Base-by-base conservation (phyloP, 1,140 invertebrate genomes). In the Scaptomyza pallida region DNA sequence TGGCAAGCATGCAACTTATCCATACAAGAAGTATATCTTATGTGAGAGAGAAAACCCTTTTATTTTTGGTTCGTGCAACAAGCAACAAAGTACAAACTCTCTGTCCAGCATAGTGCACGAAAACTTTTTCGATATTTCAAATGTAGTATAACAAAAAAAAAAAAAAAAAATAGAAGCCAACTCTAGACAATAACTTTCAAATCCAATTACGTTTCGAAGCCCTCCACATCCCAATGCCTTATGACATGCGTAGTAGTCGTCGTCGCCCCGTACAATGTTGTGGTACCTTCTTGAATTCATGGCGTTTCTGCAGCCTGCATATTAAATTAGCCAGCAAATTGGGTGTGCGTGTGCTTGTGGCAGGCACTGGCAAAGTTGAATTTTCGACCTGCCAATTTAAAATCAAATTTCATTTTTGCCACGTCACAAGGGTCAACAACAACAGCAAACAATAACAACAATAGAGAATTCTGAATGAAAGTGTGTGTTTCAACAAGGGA, bases 111-210 rank as follows among this genome's bases (percentile, higher is more conserved):
- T 10, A 37, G 40, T 23, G 8, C 10, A 43, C 19, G 3, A 40
- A 81, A 85, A 86, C 69, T 86, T 86, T 86, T 88, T 72, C 81
- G 81, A 86, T 86, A 86, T 86, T 88, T 86, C 81, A 81, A 86
- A 88, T 78, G 67, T 41, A 72, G 80, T 13, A 41, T 61, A 15
- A 12, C 9, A 16, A 51, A 47, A 12, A 56, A 19, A 33, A 48
- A 48, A 50, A 35, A 5, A 15, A 50, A 54, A 12, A 40, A 44
- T 19, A 33, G 43, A 44, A 52, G n/a, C 16, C 16, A 52, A 45
- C 61, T 62, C 67, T 41, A 81, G 77, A 86, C 81, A 86, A 86
- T 86, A 86, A 88, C 64, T 86, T 86, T 81, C 63, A 62, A 86
- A 86, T 86, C 81, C 82, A 86, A 86, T 86, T 86, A 81, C 74